Base-by-base conservation (phyloP, 2,888 invertebrate genomes). In the Anorthoa munda region DNA sequence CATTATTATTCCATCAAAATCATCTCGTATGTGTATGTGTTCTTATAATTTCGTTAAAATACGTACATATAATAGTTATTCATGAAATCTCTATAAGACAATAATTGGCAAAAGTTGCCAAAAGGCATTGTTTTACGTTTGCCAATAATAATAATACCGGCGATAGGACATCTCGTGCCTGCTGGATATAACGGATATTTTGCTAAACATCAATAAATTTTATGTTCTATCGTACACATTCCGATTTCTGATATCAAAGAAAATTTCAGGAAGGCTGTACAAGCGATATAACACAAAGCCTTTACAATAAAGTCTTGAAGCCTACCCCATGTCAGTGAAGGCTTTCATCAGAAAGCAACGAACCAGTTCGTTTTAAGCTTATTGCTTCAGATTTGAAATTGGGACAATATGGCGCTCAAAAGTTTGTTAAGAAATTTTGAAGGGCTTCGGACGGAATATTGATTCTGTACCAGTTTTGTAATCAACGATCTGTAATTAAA, bases 351-450 rank as follows among this genome's bases (percentile, higher is more conserved):
- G 74, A 66, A 83, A 67, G 69, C 75, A 82, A 79, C 71, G 72
- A 75, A 71, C 66, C 82, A 68, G 71, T 74, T 61, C 59, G 63
- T 70, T 74, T 77, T 79, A 85, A 86, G 80, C 86, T 80, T 77
- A 85, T 79, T 80, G 80, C 75, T 48, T 74, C 46, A 72, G 74
- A 79, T 86, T 73, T 55, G 76, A 71, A 80, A 81, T 71, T 75
- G 68, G 65, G 83, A 85, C 87, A 85, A 85, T 83, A 81, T 78
- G 83, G 75, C 67, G 83, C 63, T 75, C 66, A 72, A 82, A 81
- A 86, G 79, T 86, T 85, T 86, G 69, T 68, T 72, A 74, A 72
- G 83, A 86, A 82, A 75, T 82, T 77, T 70, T 45, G 55, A 74
- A 73, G 66, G 66, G 74, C 55, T 76, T 78, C 64, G 39, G 67